A percentile compares a stretch with the other conserved stretches of the same genome.
These are phyloP conservation scores for Elymnias hypermnestra DNA, from an alignment of 1,140 invertebrate species.

Conservation along the genomic window DNA sequence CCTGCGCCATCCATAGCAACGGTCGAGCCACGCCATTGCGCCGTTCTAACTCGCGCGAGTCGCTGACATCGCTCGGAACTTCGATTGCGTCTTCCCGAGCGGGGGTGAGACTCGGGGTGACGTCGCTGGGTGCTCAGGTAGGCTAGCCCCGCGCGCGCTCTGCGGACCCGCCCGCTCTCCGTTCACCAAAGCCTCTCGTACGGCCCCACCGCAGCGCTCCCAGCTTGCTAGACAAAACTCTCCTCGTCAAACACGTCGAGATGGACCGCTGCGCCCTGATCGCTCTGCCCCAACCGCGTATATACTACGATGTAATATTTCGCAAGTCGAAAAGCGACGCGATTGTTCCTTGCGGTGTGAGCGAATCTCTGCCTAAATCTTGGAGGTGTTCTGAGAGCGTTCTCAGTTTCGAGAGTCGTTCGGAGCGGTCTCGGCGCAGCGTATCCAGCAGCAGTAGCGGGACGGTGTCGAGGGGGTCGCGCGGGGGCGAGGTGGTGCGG, in stretches of 20 bases:
- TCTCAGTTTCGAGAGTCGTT: conserved; percentile 43
- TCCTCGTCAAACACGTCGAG: conserved; percentile 63
- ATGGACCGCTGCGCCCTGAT: conserved; percentile 63
- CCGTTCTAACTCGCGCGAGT: conserved; percentile 89
- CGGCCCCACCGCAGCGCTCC: conserved; percentile 51
- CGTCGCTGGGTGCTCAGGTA: conserved; percentile 83
- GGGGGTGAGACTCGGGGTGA: conserved; percentile 82
- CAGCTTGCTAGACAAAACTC: conserved; percentile 57
- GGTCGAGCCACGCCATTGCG: conserved; percentile 78
- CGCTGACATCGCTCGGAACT: conserved; percentile 86
- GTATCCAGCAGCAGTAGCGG: conserved; percentile 45
- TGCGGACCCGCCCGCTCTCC: conserved; percentile 56
- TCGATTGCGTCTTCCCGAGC: conserved; percentile 79
- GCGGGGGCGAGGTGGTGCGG: conserved; percentile 55
- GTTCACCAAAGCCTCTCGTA: conserved; percentile 35
- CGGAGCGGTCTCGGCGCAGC: conserved; percentile 50
- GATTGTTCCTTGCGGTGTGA: conserved; percentile 42
- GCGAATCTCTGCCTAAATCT: conserved; percentile 61
- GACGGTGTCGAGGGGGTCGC: conserved; percentile 24
- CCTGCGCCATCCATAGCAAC: conserved; percentile 80
- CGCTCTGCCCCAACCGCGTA: conserved; percentile 56
- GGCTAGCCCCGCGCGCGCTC: conserved; percentile 77
- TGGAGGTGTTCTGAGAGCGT: conserved; percentile 66
- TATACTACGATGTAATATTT: conserved; percentile 62
- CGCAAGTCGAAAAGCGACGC: conserved; percentile 42